phyloP scores from a whole-genome alignment of 2,888 invertebrate species.

The Melanotus villosus region DNA sequence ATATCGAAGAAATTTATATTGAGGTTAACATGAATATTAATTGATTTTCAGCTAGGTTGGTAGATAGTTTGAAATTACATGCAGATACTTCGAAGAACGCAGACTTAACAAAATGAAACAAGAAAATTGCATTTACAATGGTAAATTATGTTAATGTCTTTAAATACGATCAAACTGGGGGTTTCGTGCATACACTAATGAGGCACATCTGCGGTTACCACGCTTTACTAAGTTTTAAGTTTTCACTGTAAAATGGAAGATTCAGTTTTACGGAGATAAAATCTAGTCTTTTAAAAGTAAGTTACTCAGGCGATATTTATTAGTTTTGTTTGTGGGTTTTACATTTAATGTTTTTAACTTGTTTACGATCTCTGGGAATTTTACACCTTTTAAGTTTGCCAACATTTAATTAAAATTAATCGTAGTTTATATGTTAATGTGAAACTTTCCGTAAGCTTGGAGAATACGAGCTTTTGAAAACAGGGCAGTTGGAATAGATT shows the following conservation, averaged over 20 bases:
- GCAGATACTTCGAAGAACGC: too few relatives aligned
- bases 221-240: slow-evolving; percentile 5
- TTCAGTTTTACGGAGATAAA: background rate
- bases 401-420: slow-evolving; percentile 30
- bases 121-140: background rate
- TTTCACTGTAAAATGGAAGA: background rate
- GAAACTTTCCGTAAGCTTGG: slow-evolving; percentile 4
- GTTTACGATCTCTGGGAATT: background rate
- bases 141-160: background rate
- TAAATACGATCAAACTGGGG: slow-evolving; percentile 1
- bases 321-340: background rate
- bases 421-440: slow-evolving; percentile 18
- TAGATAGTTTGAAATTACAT: too few relatives aligned
- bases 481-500: slow-evolving; percentile 25
- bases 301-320: background rate
- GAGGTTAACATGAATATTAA: too few relatives aligned
- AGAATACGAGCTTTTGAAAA: slow-evolving; percentile 3
- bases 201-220: slow-evolving; percentile 6
- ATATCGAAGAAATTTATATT: too few relatives aligned
- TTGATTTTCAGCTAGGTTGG: too few relatives aligned
- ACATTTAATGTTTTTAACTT: background rate
- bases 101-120: background rate
- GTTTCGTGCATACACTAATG: background rate
- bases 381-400: background rate
- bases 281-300: background rate